These are phyloP conservation scores for Oscheius sp. DNA, from an alignment of 2,888 invertebrate genomes.

Conservation along the genomic window DNA sequence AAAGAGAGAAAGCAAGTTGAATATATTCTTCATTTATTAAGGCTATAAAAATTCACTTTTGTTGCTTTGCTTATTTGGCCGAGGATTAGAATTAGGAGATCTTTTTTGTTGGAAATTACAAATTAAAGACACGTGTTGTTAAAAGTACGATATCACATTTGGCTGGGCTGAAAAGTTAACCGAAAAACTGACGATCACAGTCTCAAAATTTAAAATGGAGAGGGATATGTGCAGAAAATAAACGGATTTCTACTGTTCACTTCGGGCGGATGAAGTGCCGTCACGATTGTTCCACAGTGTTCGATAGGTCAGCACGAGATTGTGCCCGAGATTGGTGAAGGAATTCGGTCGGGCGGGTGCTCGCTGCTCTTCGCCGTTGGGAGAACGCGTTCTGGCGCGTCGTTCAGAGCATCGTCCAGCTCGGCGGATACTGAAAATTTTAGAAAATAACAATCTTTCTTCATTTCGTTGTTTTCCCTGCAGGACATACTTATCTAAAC, in stretches of 20 bases:
- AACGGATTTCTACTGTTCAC: not conserved
- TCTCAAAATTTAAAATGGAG: not conserved
- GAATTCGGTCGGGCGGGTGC: slow-evolving; percentile 60
- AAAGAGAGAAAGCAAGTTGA: too few relatives aligned
- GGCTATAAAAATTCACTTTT: too few relatives aligned
- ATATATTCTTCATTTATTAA: too few relatives aligned
- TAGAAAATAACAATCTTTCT: too few relatives aligned
- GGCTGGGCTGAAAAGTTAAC: not conserved
- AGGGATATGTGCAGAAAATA: not conserved
- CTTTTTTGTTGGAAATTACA: too few relatives aligned
- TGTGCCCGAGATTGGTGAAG: slow-evolving; percentile 68
- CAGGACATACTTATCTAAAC: too few relatives aligned
- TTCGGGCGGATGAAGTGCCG: not conserved
- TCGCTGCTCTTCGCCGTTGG: slow-evolving; percentile 46
- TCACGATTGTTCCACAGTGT: slow-evolving; percentile 51
- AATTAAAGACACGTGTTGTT: too few relatives aligned
- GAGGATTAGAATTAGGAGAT: too few relatives aligned
- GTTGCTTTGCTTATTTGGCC: too few relatives aligned
- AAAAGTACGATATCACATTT: not conserved
- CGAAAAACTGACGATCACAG: not conserved
- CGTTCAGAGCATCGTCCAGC: slow-evolving; percentile 48
- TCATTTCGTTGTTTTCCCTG: too few relatives aligned
- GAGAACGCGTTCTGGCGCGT: slow-evolving; percentile 61
- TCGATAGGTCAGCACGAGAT: slow-evolving; percentile 62
- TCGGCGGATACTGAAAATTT: slow-evolving; percentile 43